Conservation (phyloP, 2,113 vertebrate species). For the Tetrax tetrax region DNA sequence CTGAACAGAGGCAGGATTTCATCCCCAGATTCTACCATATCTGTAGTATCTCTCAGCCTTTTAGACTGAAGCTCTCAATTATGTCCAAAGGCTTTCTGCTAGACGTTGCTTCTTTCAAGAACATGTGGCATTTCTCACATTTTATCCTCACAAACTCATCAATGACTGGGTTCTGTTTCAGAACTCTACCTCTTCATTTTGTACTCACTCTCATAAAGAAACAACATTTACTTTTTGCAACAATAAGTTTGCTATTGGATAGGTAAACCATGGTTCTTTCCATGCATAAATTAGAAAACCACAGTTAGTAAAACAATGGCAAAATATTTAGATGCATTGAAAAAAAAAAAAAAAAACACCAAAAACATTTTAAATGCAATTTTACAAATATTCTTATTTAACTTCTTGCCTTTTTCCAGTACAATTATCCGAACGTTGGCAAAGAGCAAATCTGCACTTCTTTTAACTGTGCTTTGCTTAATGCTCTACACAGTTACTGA, state of each 20-base stretch:
- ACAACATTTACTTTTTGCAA: neutral
- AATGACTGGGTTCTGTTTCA: neutral
- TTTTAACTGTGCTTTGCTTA: neutral
- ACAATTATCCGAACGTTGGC: rapidly evolving
- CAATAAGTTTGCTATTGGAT: neutral
- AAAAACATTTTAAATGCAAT: neutral
- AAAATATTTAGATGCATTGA: neutral
- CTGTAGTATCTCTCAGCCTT: neutral
- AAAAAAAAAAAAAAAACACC: neutral
- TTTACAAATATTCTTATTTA: neutral
- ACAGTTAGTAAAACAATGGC: neutral
- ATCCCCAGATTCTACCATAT: neutral
- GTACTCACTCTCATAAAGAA: neutral
- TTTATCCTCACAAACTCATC: neutral
- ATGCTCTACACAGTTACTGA: neutral
- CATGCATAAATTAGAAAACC: neutral
- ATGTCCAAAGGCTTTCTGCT: neutral
- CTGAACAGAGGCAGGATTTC: neutral
- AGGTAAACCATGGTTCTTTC: neutral
- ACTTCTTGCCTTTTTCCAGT: neutral
- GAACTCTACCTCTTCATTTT: neutral
- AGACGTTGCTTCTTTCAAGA: neutral
- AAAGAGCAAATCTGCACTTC: neutral
- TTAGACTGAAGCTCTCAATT: neutral
- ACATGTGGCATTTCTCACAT: neutral